These are phyloP conservation scores for Alexandromys oeconomus DNA, from an alignment of 2,797 vertebrate species.

Conservation along the genomic window DNA sequence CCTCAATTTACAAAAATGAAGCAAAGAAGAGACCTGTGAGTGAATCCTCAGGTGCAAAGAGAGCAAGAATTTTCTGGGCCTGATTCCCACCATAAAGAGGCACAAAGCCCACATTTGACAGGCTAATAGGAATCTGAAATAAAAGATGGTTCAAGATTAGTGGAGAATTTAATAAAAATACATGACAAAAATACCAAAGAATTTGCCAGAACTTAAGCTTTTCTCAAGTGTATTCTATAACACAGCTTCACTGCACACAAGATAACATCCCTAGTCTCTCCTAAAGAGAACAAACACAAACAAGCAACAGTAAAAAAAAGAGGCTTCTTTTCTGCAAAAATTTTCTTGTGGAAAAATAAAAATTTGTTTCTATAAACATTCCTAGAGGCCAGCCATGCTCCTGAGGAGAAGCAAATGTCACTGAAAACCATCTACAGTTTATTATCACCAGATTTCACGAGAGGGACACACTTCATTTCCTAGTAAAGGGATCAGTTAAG, in stretches of 20 bases:
- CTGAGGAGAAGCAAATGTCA: conserved; percentile 35
- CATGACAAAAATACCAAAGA: conserved; percentile 18
- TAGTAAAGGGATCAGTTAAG: conserved; percentile 37
- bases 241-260: conserved; percentile 21
- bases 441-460: conserved; percentile 15
- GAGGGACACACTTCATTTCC: neutral
- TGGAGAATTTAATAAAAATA: conserved; percentile 28
- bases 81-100: conserved; percentile 91
- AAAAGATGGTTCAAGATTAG: conserved; percentile 73
- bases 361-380: conserved; percentile 43
- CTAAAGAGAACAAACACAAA: neutral
- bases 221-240: neutral
- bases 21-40: conserved; percentile 88
- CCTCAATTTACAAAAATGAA: conserved; percentile 66
- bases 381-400: neutral
- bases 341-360: neutral
- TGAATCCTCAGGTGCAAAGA: conserved; percentile 90
- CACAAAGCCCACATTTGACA: conserved; percentile 90
- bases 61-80: conserved; percentile 92
- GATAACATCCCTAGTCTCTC: neutral
- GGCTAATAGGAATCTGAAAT: conserved; percentile 90
- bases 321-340: conserved; percentile 16
- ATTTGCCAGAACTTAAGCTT: conserved; percentile 49
- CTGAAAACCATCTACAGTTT: conserved; percentile 13
- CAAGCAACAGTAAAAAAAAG: neutral